Base-by-base conservation (phyloP, 2,113 vertebrate species). In the Pseudopodoces humilis region DNA sequence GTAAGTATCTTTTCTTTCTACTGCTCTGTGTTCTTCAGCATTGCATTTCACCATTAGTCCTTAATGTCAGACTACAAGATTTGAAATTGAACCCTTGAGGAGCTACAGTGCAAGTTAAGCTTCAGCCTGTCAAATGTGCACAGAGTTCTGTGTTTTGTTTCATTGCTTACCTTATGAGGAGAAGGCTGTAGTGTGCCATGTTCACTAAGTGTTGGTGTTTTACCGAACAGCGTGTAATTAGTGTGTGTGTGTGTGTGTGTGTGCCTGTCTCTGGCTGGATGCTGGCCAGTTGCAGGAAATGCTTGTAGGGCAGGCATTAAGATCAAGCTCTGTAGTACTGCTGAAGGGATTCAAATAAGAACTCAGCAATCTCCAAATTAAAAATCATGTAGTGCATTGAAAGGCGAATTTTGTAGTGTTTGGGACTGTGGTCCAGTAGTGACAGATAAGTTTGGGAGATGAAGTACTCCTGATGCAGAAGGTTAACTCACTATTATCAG, bases 1-100 rank as follows among this genome's bases (percentile, higher is more conserved):
- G 99, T 99, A 98, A 99, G 99, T 99, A 96, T 44, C 39, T 69
- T 69, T 35, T 55, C 30, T 63, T 89, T 47, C 88, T 84, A 2
- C 47, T 90, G 7, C 55, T 46, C 41, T 74, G 52, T 63, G 55
- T 62, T 53, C 76, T 63, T 83, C 76, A 67, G n/a, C 17, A 2
- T 50, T 74, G 15, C 59, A 6, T 44, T 31, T 86, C 52, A 30
- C 64, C 30, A 1, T 62, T 49, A 33, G n/a, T 85, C 78, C 50
- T 75, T 50, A 22, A 19, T 17, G 62, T 86, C 37, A 37, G 39
- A 41, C 44, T 63, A 0, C 30, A 13, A 25, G 44, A 8, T 64
- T 68, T 46, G 49, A 65, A 55, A 31, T 13, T 4, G 30, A 80
- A 71, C n/a, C 41, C 33, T 62, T 53, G 44, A 37, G 71, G n/a